phyloP scores from a whole-genome alignment of 2,888 invertebrate species.

The Conchocele bisecta region DNA sequence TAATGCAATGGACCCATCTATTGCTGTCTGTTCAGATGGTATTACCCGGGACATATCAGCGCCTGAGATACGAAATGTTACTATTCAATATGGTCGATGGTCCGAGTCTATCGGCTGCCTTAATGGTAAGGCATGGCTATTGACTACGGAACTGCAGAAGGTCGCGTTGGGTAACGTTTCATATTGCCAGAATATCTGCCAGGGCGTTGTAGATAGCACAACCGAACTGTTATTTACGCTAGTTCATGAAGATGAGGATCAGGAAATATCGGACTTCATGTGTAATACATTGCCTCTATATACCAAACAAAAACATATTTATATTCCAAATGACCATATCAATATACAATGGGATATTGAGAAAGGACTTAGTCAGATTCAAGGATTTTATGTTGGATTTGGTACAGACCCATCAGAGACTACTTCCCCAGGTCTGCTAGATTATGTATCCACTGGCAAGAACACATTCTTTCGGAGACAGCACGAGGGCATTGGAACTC shows the following conservation, averaged over 20 bases:
- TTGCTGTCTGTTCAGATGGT: constrained; percentile 68
- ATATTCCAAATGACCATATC: constrained; percentile 55
- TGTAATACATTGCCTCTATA: constrained; percentile 30
- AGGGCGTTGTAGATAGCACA: too few relatives aligned
- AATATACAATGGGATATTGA: constrained; percentile 43
- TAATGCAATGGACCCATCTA: constrained; percentile 66
- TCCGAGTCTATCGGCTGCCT: constrained; percentile 47
- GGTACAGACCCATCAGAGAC: constrained; percentile 20
- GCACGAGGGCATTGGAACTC: constrained; percentile 49
- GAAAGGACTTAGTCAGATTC: constrained; percentile 53
- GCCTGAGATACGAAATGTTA: constrained; percentile 52
- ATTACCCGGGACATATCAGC: constrained; percentile 57
- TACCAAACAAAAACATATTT: constrained; percentile 18
- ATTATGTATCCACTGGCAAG: constrained; percentile 8
- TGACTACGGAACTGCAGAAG: constrained; percentile 43
- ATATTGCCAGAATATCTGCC: too few relatives aligned
- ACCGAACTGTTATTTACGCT: too few relatives aligned
- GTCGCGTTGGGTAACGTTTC: constrained; percentile 9
- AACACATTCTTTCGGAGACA: constrained; percentile 19
- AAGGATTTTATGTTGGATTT: constrained; percentile 55
- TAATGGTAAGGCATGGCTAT: constrained; percentile 33
- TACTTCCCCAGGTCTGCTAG: constrained; percentile 40
- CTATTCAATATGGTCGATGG: constrained; percentile 41
- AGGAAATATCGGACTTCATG: too few relatives aligned
- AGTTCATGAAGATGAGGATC: too few relatives aligned